Base-by-base conservation (phyloP, 1,140 invertebrate genomes). In the Bombus pascuorum region DNA sequence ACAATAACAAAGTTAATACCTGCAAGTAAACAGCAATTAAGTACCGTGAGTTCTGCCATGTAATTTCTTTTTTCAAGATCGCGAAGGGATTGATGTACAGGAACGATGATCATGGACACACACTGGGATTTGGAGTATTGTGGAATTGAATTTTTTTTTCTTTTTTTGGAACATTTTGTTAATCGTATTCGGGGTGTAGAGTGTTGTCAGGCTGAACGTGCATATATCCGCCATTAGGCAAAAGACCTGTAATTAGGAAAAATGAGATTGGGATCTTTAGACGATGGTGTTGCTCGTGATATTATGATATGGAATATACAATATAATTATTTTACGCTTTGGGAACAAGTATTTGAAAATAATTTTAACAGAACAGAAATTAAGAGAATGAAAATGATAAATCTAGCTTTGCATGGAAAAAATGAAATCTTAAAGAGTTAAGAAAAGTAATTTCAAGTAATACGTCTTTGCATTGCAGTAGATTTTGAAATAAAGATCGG, bases 171-270 rank as follows among this genome's bases (percentile, higher is more conserved):
- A 32, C 9, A 28, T 74, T 79, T 75, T 77, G 25, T 32, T 83
- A 89, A 71, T 71, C 70, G 65, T 78, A 76, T 42, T 91, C 89
- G 8, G 10, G 68, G 12, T 28, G 34, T 34, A 10, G 32, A 73
- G 72, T 77, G 73, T 91, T 86, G 53, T 87, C 85, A 44, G 87
- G 80, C 75, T 77, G 86, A 13, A 93, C 73, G 71, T 90, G 82
- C 94, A 94, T 94, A 83, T 92, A 92, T 77, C 94, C 93, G 75
- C 93, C 93, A 71, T 87, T 93, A 77, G 93, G 92, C 66, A 94
- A 86, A 80, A 94, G 86, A 76, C 94, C 93, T 94, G 90, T 28
- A 87, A 83, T 75, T 73, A 9, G 34, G 3, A 72, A 39, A 73
- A 68, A 57, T 22, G 44, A 34, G 28, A 70, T 47, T 28, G 42